Percentiles rank a stretch among this genome's conserved stretches.
Evolutionary conservation across 1,140 invertebrate species (phyloP).

Genomic region (Trissolcus basalis): DNA sequence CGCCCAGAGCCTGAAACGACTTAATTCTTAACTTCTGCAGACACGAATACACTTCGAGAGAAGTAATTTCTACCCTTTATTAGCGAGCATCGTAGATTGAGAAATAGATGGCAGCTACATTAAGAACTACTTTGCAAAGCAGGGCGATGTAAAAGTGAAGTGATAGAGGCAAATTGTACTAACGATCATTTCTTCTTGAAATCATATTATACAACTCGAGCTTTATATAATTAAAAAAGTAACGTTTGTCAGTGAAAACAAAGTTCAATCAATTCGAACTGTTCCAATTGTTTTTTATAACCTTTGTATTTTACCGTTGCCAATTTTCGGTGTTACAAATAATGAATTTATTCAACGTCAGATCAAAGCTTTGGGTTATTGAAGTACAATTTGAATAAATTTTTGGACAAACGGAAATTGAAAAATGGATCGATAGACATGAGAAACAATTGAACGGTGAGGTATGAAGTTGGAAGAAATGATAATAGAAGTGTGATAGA

Average conservation of each 20-base stretch:
- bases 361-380: too few species aligned
- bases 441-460: slow-evolving; percentile 31
- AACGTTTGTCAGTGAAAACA: too few species aligned
- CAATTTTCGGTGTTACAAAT: too few species aligned
- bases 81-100: slow-evolving; percentile 29
- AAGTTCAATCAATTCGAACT: too few species aligned
- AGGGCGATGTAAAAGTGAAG: slow-evolving; percentile 42
- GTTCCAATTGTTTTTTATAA: too few species aligned
- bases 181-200: slow-evolving; percentile 14
- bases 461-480: slow-evolving; percentile 22
- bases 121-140: slow-evolving; percentile 50
- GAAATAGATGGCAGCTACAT: slow-evolving; percentile 30
- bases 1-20: slow-evolving; percentile 90
- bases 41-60: slow-evolving; percentile 3
- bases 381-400: too few species aligned
- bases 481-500: slow-evolving; percentile 21
- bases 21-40: slow-evolving; percentile 46
- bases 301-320: too few species aligned
- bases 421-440: slow-evolving; percentile 17
- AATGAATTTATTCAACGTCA: too few species aligned
- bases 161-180: slow-evolving; percentile 29
- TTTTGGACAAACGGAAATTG: too few species aligned
- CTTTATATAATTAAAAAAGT: too few species aligned
- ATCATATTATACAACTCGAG: too few species aligned
- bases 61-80: slow-evolving; percentile 19